A percentile compares a stretch with the other conserved stretches of the same genome.
phyloP scores from a whole-genome alignment of 2,113 vertebrate species.

The Bungarus multicinctus region DNA sequence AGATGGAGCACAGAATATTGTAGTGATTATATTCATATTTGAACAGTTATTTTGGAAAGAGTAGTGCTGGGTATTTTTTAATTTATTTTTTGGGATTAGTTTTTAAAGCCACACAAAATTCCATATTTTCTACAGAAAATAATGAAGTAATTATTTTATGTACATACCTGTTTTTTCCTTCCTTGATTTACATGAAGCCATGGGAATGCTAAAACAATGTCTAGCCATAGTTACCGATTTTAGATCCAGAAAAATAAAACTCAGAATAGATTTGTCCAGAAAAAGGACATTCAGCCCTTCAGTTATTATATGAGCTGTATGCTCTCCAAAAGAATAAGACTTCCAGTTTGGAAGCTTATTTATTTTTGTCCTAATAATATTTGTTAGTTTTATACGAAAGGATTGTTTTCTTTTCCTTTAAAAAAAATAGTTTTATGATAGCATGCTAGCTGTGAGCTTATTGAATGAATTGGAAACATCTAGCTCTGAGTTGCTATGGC shows the following conservation, averaged over 20 bases:
- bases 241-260: background rate
- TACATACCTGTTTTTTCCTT: too few relatives aligned
- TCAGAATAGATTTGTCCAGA: background rate
- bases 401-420: too few relatives aligned
- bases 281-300: background rate
- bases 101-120: background rate
- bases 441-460: too few relatives aligned
- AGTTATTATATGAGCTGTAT: background rate
- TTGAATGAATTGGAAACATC: too few relatives aligned
- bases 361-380: background rate
- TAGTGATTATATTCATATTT: background rate
- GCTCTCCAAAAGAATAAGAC: background rate
- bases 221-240: background rate
- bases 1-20: background rate
- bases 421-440: too few relatives aligned
- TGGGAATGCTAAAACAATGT: background rate
- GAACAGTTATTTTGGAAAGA: background rate
- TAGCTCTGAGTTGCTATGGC: too few relatives aligned
- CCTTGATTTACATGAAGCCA: background rate
- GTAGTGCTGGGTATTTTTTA: background rate
- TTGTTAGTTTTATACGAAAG: too few relatives aligned
- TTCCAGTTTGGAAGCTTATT: background rate
- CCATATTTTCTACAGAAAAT: background rate
- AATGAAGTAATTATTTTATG: too few relatives aligned
- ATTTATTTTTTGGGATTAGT: background rate